These are phyloP conservation scores for Phalacrocorax brasilianus DNA, from an alignment of 2,113 vertebrate species.

Conservation along the genomic window DNA sequence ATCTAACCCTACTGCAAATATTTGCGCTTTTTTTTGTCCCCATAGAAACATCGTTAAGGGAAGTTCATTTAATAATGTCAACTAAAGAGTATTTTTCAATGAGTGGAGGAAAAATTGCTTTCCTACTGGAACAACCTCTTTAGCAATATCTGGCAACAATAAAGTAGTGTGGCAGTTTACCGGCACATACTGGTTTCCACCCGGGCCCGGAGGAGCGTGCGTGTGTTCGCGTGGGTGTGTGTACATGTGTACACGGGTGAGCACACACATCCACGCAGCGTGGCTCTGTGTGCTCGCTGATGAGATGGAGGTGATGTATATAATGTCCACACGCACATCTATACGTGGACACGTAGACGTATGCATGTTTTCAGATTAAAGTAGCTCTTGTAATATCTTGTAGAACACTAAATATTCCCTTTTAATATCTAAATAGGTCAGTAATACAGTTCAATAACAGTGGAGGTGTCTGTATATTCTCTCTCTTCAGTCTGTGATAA, in stretches of 20 bases:
- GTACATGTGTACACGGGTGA: neutral
- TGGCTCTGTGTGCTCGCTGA: neutral
- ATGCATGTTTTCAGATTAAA: slow-evolving; percentile 23
- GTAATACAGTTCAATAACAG: slow-evolving; percentile 34
- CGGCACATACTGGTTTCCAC: neutral
- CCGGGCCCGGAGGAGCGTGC: rapidly evolving
- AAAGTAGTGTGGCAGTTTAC: neutral
- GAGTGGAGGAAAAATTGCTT: neutral
- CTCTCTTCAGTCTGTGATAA: slow-evolving; percentile 69
- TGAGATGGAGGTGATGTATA: neutral
- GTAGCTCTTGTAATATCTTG: slow-evolving; percentile 56
- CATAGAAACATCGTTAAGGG: neutral
- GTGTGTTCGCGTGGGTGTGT: neutral
- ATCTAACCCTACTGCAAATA: neutral
- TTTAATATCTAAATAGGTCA: slow-evolving; percentile 65
- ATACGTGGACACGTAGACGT: neutral
- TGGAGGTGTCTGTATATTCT: slow-evolving; percentile 54
- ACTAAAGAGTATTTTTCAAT: neutral
- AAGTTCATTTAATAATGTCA: slow-evolving; percentile 4
- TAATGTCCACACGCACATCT: neutral
- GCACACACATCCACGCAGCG: rapidly evolving
- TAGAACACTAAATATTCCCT: slow-evolving; percentile 51
- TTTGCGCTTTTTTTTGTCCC: neutral
- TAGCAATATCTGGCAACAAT: neutral
- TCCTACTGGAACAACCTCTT: neutral